These are phyloP conservation scores for Percina caprodes DNA, from an alignment of 2,113 vertebrate species.

Conservation along the genomic window DNA sequence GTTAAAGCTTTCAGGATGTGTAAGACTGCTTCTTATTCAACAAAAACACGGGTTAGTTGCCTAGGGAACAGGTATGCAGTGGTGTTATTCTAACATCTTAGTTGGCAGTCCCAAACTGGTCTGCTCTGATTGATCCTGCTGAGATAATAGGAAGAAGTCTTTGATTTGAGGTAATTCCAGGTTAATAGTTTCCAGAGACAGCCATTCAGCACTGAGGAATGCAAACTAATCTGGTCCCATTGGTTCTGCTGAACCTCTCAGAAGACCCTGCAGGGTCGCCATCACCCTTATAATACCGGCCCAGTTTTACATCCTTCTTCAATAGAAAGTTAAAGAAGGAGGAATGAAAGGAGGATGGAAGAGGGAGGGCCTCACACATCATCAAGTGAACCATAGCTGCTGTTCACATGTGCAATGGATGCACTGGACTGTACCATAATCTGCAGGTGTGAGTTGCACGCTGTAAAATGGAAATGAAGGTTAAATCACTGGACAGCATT, in stretches of 20 bases:
- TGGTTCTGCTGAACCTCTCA: conserved; percentile 61
- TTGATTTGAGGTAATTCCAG: conserved; percentile 81
- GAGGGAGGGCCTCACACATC: conserved; percentile 52
- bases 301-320: conserved; percentile 55
- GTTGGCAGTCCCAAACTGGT: conserved; percentile 37
- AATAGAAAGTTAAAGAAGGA: conserved; percentile 47
- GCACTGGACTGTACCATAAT: conserved; percentile 37
- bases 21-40: neutral
- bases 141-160: conserved; percentile 73
- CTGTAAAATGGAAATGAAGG: conserved; percentile 35
- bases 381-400: conserved; percentile 59
- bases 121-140: conserved; percentile 67
- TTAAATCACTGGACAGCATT: conserved; percentile 14
- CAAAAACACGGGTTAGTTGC: conserved; percentile 28
- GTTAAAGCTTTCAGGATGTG: neutral
- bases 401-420: conserved; percentile 57
- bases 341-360: conserved; percentile 54
- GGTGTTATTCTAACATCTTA: conserved; percentile 63
- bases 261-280: conserved; percentile 47
- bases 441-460: conserved; percentile 50
- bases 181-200: conserved; percentile 80
- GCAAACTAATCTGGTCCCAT: conserved; percentile 71
- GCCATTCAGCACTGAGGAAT: conserved; percentile 66
- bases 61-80: conserved; percentile 19
- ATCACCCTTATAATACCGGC: conserved; percentile 53